phyloP scores from a whole-genome alignment of 2,797 vertebrate species.

The Danio albolineatus region DNA sequence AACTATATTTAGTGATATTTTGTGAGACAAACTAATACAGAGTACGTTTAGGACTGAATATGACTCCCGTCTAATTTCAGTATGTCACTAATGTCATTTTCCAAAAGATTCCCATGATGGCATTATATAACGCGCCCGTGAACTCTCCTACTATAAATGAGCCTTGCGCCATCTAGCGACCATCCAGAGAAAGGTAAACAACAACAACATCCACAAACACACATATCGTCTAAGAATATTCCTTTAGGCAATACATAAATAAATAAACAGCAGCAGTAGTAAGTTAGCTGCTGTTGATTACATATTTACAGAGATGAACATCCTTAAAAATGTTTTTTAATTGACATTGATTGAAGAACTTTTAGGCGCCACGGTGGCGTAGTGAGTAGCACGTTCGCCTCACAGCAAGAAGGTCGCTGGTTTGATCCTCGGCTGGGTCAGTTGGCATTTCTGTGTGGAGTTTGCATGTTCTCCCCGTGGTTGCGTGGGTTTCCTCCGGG shows the following conservation, averaged over 20 bases:
- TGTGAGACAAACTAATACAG: not conserved
- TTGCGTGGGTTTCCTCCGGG: too few relatives aligned
- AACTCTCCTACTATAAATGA: not conserved
- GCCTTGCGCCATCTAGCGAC: conserved; percentile 28
- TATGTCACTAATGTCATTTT: conserved; percentile 10
- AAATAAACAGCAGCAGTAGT: too few relatives aligned
- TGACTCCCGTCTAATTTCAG: conserved; percentile 7
- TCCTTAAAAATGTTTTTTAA: too few relatives aligned
- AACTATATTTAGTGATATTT: not conserved
- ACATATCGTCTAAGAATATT: not conserved
- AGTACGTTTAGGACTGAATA: not conserved
- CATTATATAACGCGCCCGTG: conserved; percentile 38
- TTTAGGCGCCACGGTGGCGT: too few relatives aligned
- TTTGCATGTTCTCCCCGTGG: too few relatives aligned
- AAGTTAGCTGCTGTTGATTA: not conserved
- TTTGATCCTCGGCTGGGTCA: too few relatives aligned
- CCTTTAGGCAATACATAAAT: not conserved
- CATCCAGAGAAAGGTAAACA: not conserved
- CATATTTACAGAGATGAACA: too few relatives aligned
- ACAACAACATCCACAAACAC: not conserved
- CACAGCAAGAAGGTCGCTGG: too few relatives aligned
- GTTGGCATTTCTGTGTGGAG: too few relatives aligned
- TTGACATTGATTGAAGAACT: too few relatives aligned
- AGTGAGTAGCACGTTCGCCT: too few relatives aligned
- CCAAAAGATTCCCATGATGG: conserved; percentile 16